Conservation (phyloP, 2,797 vertebrate genomes). For the Otolemur crassicaudatus region DNA sequence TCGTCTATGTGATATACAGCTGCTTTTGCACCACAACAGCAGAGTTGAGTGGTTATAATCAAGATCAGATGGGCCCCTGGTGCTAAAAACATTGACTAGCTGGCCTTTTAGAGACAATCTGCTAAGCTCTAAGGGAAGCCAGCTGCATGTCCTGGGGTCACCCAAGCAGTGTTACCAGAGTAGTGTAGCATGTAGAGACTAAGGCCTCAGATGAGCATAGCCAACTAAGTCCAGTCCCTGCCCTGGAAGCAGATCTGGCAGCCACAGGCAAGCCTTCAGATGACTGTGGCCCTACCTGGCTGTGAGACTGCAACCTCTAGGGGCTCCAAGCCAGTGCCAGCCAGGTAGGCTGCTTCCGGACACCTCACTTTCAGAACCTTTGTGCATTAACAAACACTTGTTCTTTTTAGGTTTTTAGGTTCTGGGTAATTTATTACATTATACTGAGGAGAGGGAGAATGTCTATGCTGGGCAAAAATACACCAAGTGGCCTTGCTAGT, state of each 20-base stretch:
- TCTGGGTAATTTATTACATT: background rate
- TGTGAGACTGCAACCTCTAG: background rate
- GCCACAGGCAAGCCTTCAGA: background rate
- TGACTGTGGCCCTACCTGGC: background rate
- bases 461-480: background rate
- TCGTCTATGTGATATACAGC: background rate
- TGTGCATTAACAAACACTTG: background rate
- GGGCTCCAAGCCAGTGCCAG: fast-evolving
- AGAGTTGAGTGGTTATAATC: background rate
- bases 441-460: background rate
- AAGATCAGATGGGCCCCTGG: fast-evolving
- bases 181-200: background rate
- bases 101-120: background rate
- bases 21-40: background rate
- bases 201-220: fast-evolving
- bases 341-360: background rate
- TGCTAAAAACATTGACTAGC: background rate
- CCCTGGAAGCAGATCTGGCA: background rate
- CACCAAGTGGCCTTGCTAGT: background rate
- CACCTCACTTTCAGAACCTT: background rate
- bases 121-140: background rate
- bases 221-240: fast-evolving
- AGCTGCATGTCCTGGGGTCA: background rate
- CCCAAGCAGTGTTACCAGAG: fast-evolving
- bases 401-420: background rate